phyloP scores from a whole-genome alignment of 2,113 vertebrate genomes.

The Dascyllus trimaculatus region DNA sequence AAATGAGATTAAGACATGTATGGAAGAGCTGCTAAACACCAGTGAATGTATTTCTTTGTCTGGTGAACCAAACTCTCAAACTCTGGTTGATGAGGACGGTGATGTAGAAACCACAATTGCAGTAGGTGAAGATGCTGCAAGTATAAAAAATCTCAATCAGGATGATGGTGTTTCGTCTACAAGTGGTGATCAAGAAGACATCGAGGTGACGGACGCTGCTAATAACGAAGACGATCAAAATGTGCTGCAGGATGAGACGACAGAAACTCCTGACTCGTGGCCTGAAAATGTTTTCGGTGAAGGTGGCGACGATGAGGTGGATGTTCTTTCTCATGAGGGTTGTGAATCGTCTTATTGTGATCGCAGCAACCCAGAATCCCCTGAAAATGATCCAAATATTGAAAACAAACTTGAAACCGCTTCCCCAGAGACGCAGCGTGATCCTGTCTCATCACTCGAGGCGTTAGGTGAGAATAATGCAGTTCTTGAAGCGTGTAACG shows the following conservation, averaged over 20 bases:
- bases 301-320: not conserved
- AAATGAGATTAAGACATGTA: not conserved
- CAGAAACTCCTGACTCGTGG: not conserved
- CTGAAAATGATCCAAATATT: not conserved
- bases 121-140: not conserved
- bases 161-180: not conserved
- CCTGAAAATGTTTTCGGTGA: not conserved
- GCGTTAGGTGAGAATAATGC: conserved; percentile 21
- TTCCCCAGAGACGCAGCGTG: not conserved
- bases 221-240: not conserved
- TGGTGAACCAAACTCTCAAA: not conserved
- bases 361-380: not conserved
- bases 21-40: not conserved
- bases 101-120: not conserved
- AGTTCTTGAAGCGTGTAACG: conserved; percentile 38
- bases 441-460: not conserved
- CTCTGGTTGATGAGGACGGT: not conserved
- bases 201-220: not conserved
- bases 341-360: not conserved
- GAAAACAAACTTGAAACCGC: conserved; percentile 3
- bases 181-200: not conserved
- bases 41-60: not conserved
- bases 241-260: not conserved
- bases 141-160: not conserved
- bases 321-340: not conserved